Percentiles rank a stretch among this genome's conserved stretches.
Conservation (phyloP, 2,888 invertebrate species). For the Erebia aethiops region DNA sequence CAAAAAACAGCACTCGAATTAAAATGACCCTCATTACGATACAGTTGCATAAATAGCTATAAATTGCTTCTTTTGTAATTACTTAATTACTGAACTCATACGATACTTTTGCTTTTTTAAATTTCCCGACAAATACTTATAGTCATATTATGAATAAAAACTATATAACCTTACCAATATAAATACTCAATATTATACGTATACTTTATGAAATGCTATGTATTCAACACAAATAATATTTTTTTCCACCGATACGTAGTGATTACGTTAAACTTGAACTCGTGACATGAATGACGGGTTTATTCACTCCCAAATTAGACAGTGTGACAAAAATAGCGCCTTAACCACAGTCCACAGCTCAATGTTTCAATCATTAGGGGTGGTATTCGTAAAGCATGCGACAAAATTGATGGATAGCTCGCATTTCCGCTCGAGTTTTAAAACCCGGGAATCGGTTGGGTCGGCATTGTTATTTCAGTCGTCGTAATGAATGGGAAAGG, state of each 20-base stretch:
- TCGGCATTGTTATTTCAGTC: conserved; percentile 78
- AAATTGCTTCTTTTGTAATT: not conserved
- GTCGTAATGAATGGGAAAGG: conserved; percentile 72
- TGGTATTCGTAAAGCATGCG: conserved; percentile 60
- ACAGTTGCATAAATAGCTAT: too few species aligned
- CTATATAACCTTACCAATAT: not conserved
- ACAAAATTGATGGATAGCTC: conserved; percentile 69
- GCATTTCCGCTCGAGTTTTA: conserved; percentile 66
- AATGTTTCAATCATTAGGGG: conserved; percentile 51
- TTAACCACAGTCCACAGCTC: conserved; percentile 37
- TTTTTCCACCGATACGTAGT: not conserved
- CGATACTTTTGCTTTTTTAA: too few species aligned
- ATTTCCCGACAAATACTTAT: too few species aligned
- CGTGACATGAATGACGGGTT: conserved; percentile 37
- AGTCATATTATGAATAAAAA: not conserved
- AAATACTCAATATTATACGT: not conserved
- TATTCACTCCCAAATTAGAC: conserved; percentile 34
- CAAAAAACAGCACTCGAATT: too few species aligned
- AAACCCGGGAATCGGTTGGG: conserved; percentile 57
- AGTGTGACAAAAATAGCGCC: conserved; percentile 47
- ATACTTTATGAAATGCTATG: not conserved
- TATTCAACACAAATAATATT: too few species aligned
- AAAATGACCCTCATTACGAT: too few species aligned
- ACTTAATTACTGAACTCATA: not conserved
- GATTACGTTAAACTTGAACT: conserved; percentile 41